A percentile compares a stretch with the other conserved stretches of the same genome.
These are phyloP conservation scores for Tachysurus vachellii DNA, from an alignment of 2,113 vertebrate species.

Conservation along the genomic window DNA sequence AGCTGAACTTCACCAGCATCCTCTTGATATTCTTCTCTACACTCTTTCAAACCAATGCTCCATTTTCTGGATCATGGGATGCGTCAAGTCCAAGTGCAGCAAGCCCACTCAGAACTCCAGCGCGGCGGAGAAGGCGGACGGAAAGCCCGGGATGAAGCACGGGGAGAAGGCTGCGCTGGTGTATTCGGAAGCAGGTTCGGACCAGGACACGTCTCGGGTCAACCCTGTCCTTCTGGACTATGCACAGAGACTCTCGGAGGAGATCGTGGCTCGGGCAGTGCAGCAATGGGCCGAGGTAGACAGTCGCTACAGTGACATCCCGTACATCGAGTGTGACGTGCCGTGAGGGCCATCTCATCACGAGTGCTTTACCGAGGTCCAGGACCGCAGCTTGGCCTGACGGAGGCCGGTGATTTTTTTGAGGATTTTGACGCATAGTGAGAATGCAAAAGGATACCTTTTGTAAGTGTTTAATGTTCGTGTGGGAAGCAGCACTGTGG, in stretches of 20 bases:
- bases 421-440: not conserved
- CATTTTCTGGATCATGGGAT: slow-evolving; percentile 83
- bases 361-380: not conserved
- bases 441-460: slow-evolving; percentile 6
- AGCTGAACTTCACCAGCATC: not conserved
- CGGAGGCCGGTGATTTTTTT: not conserved
- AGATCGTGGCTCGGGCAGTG: slow-evolving; percentile 86
- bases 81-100: slow-evolving; percentile 89
- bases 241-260: slow-evolving; percentile 83
- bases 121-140: slow-evolving; percentile 61
- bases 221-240: slow-evolving; percentile 78
- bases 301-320: slow-evolving; percentile 89
- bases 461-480: not conserved
- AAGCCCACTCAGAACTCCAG: slow-evolving; percentile 68
- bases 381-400: not conserved
- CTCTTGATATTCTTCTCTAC: slow-evolving; percentile 1
- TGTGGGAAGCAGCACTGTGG: not conserved
- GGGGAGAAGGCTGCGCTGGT: slow-evolving; percentile 74
- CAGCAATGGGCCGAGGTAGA: slow-evolving; percentile 87
- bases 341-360: slow-evolving; percentile 63
- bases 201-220: slow-evolving; percentile 54
- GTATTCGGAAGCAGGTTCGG: slow-evolving; percentile 54
- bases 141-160: slow-evolving; percentile 29
- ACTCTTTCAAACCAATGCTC: slow-evolving; percentile 54
- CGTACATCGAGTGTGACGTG: slow-evolving; percentile 91